A percentile compares a stretch with the other conserved stretches of the same genome.
These are phyloP conservation scores for Rhopilema esculentum DNA, from an alignment of 30 jellyfish, hydroid and myxozoan genomes.

Conservation along the genomic window DNA sequence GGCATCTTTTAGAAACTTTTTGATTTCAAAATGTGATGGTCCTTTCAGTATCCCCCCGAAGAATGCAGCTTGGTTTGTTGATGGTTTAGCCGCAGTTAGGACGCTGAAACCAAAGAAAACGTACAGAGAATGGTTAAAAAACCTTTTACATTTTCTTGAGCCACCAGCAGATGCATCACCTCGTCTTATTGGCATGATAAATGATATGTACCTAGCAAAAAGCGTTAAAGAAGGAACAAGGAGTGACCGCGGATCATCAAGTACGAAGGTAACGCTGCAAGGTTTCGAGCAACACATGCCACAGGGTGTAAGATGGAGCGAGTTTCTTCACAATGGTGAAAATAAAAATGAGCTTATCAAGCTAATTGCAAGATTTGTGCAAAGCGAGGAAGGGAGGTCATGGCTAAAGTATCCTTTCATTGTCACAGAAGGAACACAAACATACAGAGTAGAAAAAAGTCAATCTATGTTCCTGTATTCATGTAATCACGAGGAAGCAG, in stretches of 20 bases:
- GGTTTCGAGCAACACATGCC: conserved; percentile 3
- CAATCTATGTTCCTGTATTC: conserved; percentile 4
- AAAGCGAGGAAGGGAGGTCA: neutral
- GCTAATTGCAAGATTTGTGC: conserved; percentile 10
- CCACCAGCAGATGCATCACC: conserved; percentile 25
- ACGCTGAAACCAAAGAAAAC: conserved; percentile 7
- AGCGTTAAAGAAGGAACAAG: conserved; percentile 13
- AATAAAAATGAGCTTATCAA: conserved; percentile 7
- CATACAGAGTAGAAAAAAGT: neutral
- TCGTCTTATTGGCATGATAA: neutral
- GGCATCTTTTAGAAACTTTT: neutral
- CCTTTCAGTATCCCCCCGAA: neutral
- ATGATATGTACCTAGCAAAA: neutral
- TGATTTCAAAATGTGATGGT: neutral
- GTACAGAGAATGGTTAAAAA: neutral
- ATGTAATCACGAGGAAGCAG: conserved; percentile 34
- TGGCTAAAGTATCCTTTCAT: neutral
- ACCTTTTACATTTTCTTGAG: conserved; percentile 2
- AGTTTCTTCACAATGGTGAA: neutral
- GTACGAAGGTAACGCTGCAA: neutral
- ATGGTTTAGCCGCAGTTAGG: conserved; percentile 50
- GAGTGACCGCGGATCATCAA: neutral
- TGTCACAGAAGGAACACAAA: conserved; percentile 4
- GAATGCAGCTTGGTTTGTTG: conserved; percentile 38
- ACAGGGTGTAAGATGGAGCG: neutral